Percentiles rank a stretch among this genome's conserved stretches.
Evolutionary conservation across 2,888 invertebrate species (phyloP).

Genomic region (Andrena chrysosceles): DNA sequence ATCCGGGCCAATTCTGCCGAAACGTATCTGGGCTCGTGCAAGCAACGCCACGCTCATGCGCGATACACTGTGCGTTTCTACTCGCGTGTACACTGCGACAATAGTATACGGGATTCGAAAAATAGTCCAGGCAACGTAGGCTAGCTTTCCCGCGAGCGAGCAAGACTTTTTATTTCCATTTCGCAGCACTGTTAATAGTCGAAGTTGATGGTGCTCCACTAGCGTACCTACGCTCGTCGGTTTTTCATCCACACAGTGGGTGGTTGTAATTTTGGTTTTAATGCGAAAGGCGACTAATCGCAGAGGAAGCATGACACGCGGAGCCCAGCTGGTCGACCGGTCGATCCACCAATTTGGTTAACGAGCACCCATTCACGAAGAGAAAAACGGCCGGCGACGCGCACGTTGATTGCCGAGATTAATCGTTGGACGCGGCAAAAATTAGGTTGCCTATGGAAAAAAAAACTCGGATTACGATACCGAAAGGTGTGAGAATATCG

Average conservation of each 20-base stretch:
- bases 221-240: neutral
- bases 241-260: neutral
- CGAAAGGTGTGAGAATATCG: neutral
- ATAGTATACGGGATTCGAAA: too few relatives aligned
- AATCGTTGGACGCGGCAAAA: conserved; percentile 45
- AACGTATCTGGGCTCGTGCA: conserved; percentile 62
- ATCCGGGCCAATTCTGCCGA: conserved; percentile 72
- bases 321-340: conserved; percentile 6
- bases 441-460: neutral
- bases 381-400: conserved; percentile 24
- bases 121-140: too few relatives aligned
- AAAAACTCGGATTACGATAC: neutral
- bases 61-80: conserved; percentile 13
- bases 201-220: neutral
- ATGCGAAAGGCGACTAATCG: conserved; percentile 26
- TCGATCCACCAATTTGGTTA: conserved; percentile 60
- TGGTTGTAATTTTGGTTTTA: conserved; percentile 5
- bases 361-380: conserved; percentile 49
- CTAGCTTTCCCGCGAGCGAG: too few relatives aligned
- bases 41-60: conserved; percentile 33
- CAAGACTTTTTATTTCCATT: too few relatives aligned
- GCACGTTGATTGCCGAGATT: conserved; percentile 54
- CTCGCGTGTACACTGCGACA: neutral
- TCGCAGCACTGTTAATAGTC: too few relatives aligned
- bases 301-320: conserved; percentile 11